Percentiles rank a stretch among this genome's conserved stretches.
Evolutionary conservation across 2,113 vertebrate species (phyloP).

Genomic region (Catharus bicknelli): DNA sequence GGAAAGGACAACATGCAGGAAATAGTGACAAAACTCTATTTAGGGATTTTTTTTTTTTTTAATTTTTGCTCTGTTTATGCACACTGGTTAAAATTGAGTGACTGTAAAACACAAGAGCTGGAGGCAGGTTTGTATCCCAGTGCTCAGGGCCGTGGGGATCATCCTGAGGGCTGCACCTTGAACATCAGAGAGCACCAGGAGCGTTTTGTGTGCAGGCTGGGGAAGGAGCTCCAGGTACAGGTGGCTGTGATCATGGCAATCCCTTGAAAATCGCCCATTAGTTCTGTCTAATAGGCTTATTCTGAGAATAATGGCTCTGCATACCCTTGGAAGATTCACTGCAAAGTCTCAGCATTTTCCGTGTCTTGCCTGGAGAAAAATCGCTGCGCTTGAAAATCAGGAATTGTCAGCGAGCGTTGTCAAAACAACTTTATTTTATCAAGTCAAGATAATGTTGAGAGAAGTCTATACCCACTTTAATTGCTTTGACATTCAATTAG

Average conservation of each 20-base stretch:
- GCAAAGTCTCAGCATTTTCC: neutral
- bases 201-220: neutral
- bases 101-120: neutral
- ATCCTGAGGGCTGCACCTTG: neutral
- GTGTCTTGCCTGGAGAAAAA: conserved; percentile 34
- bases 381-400: neutral
- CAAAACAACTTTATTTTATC: conserved; percentile 69
- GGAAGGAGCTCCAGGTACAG: neutral
- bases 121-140: neutral
- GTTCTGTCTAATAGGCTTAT: conserved; percentile 21
- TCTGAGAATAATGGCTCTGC: neutral
- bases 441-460: conserved; percentile 61
- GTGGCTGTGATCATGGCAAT: neutral
- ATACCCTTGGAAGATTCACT: neutral
- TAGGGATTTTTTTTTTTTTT: neutral
- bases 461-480: conserved; percentile 59
- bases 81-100: neutral
- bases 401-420: conserved; percentile 51
- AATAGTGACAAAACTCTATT: rapidly evolving
- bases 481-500: conserved; percentile 71
- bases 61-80: neutral
- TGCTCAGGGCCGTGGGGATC: neutral
- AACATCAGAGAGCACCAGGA: no score
- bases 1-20: neutral
- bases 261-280: neutral